Base-by-base conservation (phyloP, 2,797 vertebrate species). In the Eulemur rubriventer region DNA sequence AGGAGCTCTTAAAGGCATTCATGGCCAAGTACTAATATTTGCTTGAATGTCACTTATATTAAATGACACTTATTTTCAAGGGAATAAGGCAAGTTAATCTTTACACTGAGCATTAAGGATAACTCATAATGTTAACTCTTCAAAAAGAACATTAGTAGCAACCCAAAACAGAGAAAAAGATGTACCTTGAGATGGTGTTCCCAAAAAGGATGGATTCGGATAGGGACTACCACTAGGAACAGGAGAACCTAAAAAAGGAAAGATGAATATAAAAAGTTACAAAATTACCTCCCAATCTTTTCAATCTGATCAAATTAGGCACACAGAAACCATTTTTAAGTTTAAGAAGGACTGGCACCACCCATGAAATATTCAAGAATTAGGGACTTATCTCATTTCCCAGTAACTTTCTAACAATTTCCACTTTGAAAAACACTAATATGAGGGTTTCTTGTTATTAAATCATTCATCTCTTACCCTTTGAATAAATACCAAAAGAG, bases 171-270 rank as follows among this genome's bases (percentile, higher is more conserved):
- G 84, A 59, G 57, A 82, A 30, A n/a, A 43, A 18, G 1, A 84
- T 1, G 61, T 99, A 99, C 99, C 99, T 98, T 98, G 99, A 28
- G 96, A 95, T 69, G 99, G 98, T 91, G 99, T 98, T 85, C 98
- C 96, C 95, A 99, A 91, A 94, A 99, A 98, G 93, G 98, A 98
- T 79, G 98, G 97, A 98, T 98, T 98, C 70, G 98, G 97, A 85
- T 98, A 98, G 0, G 98, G 98, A 95, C 98, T 98, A 95, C 98
- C 98, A 89, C 96, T 18, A 96, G 98, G 89, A 96, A 99, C 22
- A 46, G 98, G 98, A 41, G 99, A 98, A 89, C 97, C 99, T 99
- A 97, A 88, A 97, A 97, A 87, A 12, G 6, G 0, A 95, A 93
- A 65, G 16, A 65, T 1, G 30, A n/a, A 65, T 18, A 18, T 63